Conservation (phyloP, 2,113 vertebrate genomes). For the Seriola quinqueradiata region DNA sequence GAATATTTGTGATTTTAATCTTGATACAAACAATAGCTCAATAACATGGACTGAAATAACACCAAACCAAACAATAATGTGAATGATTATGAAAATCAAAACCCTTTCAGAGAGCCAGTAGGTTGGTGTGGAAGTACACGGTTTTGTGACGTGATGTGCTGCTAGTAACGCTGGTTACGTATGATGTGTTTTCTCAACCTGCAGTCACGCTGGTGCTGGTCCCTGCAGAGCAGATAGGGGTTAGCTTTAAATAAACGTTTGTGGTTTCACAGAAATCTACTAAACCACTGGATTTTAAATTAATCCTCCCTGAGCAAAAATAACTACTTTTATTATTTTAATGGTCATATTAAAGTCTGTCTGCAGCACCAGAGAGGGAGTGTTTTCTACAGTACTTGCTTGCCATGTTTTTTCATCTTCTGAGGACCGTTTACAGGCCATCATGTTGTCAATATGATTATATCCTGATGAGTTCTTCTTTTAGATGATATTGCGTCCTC, state of each 20-base stretch:
- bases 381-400: too few species aligned
- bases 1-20: not conserved
- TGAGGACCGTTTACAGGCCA: not conserved
- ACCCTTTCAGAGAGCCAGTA: constrained; percentile 11
- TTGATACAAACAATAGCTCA: not conserved
- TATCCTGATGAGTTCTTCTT: not conserved
- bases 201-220: not conserved
- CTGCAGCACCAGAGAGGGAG: not conserved
- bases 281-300: constrained; percentile 14
- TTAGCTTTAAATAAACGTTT: constrained; percentile 22
- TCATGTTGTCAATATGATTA: not conserved
- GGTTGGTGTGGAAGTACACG: not conserved
- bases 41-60: not conserved
- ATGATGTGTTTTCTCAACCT: constrained; percentile 7
- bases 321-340: constrained; percentile 1
- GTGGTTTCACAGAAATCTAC: constrained; percentile 23
- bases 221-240: not conserved
- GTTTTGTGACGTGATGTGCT: not conserved
- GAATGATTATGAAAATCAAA: not conserved
- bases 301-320: constrained; percentile 31
- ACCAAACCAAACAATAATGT: not conserved
- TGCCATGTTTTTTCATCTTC: not conserved
- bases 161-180: not conserved
- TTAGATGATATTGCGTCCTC: not conserved
- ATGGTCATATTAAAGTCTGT: not conserved